Conservation (phyloP, 2,797 vertebrate species). For the Chloroceryle amazona region DNA sequence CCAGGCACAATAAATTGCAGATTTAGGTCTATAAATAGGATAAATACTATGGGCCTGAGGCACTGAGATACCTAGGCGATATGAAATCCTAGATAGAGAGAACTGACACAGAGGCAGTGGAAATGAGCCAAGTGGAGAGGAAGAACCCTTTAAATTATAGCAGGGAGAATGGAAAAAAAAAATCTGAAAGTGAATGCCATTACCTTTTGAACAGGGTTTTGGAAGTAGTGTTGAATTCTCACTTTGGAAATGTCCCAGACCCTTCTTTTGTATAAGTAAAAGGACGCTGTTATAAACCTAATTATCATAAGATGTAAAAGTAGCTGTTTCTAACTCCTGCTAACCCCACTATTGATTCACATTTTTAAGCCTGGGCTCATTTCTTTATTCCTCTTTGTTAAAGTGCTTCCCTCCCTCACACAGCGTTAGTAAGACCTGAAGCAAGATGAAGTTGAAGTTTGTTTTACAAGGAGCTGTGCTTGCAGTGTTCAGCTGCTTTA, state of each 20-base stretch:
- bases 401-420: neutral
- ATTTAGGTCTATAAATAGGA: neutral
- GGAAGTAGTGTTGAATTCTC: neutral
- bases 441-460: neutral
- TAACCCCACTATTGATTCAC: neutral
- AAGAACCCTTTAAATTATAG: neutral
- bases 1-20: neutral
- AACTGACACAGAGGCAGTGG: neutral
- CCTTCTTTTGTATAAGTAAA: neutral
- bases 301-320: neutral
- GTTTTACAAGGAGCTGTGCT: neutral
- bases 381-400: conserved; percentile 21
- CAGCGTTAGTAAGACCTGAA: neutral
- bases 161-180: neutral
- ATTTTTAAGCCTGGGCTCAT: neutral
- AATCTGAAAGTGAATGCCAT: neutral
- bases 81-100: neutral
- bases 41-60: neutral
- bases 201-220: neutral
- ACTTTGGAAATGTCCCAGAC: neutral
- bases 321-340: neutral
- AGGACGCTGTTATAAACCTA: neutral
- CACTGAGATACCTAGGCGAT: neutral
- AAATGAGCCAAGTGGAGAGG: neutral
- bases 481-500: neutral